Evolutionary conservation across 2,888 invertebrate species (phyloP).

Genomic region (Agrotis ipsilon): DNA sequence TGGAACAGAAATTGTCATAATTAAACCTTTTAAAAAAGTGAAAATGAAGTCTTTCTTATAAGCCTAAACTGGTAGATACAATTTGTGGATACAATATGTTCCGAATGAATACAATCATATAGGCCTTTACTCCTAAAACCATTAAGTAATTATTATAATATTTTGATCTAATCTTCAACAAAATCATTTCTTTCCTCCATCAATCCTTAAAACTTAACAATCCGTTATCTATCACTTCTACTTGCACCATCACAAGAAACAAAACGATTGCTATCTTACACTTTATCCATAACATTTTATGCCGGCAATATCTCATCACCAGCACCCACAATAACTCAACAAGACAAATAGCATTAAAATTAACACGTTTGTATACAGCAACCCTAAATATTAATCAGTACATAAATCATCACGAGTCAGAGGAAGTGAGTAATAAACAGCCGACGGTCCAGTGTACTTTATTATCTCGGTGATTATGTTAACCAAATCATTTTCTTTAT

Average conservation of each 20-base stretch:
- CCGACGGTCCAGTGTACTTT: conserved; percentile 33
- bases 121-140: no score
- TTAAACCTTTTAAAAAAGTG: no score
- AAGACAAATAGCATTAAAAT: conserved; percentile 45
- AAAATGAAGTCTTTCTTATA: no score
- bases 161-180: no score
- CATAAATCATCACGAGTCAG: conserved; percentile 51
- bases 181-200: no score
- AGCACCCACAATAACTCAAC: conserved; percentile 25
- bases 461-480: conserved; percentile 38
- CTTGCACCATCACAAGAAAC: no score
- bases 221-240: no score
- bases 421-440: conserved; percentile 60
- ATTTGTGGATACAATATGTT: no score
- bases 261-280: background rate
- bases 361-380: conserved; percentile 40
- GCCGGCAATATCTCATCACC: conserved; percentile 17
- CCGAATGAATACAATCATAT: no score
- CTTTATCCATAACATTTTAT: background rate
- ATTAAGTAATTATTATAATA: no score
- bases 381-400: conserved; percentile 48
- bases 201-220: background rate
- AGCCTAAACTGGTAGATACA: no score
- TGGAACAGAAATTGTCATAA: no score
- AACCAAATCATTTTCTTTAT: conserved; percentile 39